Evolutionary conservation across 2,888 invertebrate species (phyloP), one percentile per base, ranked within the genome.

Genomic region (Malacosoma neustria): DNA sequence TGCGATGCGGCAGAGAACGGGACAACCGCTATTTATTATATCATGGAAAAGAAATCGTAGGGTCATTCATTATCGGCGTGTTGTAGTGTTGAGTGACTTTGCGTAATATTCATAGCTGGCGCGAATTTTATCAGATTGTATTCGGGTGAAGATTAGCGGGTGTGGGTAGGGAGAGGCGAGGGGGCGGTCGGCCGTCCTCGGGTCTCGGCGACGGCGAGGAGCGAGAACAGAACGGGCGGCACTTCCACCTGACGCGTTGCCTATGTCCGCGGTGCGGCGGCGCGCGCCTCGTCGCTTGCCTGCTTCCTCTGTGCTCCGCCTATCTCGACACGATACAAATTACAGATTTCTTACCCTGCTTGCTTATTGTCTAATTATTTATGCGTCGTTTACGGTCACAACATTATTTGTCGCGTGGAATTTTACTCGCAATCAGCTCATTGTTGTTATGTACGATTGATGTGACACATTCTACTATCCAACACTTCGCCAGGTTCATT

Each of bases 191-290:
- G 62, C 68, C 69, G 75, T 76, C 75, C 72, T 73, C 72, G 46
- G 39, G 37, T 7, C 29, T 13, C 53, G 70, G 58, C 65, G 69
- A 59, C 53, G 70, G 58, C 65, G 69, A 59, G 58, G 51, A 49
- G 54, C 58, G 68, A 70, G 69, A 71, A 64, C 72, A 64, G 70
- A 69, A 57, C 56, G 63, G 72, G 74, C 76, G 79, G 76, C 75
- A 73, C 76, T 79, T 80, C 79, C 84, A 85, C 85, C 84, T 85
- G 85, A 84, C 84, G 84, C 81, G 82, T 76, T 75, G 81, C 77
- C 75, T 76, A 80, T 77, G 77, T 79, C 77, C 66, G 75, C 65
- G 74, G 66, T 54, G 60, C 65, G 62, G 57, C 68, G 73, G 75
- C 68, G 69, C 69, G 67, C 79, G 75, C 77, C 72, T 70, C 68